These are phyloP conservation scores for Gymnocypris eckloni DNA, from an alignment of 2,797 vertebrate species.

Conservation along the genomic window DNA sequence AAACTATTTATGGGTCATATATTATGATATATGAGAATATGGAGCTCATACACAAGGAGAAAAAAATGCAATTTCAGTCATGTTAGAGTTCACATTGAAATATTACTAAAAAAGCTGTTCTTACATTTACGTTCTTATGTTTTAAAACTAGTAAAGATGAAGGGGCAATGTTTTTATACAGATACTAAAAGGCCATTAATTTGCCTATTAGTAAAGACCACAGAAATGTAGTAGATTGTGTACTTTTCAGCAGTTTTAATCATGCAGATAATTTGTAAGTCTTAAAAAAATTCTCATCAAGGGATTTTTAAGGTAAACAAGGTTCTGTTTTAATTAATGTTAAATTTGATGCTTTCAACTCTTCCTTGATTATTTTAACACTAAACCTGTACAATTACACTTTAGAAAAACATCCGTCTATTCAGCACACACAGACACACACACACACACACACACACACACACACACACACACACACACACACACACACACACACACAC, in stretches of 20 bases:
- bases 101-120: background rate
- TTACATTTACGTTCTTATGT: background rate
- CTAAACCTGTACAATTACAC: constrained; percentile 2
- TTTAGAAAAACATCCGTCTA: background rate
- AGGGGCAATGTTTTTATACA: background rate
- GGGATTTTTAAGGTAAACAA: background rate
- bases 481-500: background rate
- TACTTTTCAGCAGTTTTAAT: background rate
- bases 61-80: background rate
- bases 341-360: background rate
- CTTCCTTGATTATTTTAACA: background rate
- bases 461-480: too few species aligned
- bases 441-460: too few species aligned
- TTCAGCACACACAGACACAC: background rate
- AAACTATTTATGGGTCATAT: background rate
- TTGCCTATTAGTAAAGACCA: too few species aligned
- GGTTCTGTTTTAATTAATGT: background rate
- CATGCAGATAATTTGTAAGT: background rate
- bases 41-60: background rate
- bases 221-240: background rate
- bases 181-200: background rate
- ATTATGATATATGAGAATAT: background rate
- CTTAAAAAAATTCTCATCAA: background rate
- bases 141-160: background rate
- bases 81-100: background rate